Percentiles rank a stretch among this genome's conserved stretches.
Conservation (phyloP, 2,113 vertebrate species). For the Petrocephalus microphthalmus region DNA sequence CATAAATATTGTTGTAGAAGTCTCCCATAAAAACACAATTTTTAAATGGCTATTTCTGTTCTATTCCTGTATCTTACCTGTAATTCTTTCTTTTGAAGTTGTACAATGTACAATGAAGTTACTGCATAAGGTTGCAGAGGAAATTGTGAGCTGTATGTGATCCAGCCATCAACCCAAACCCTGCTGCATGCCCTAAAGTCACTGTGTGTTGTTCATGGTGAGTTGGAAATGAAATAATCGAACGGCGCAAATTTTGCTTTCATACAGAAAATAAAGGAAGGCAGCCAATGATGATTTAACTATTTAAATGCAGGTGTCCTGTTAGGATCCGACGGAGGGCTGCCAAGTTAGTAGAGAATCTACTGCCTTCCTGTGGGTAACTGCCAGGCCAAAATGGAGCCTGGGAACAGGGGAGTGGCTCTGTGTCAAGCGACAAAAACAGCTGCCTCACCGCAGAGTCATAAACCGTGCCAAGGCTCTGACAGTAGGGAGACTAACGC, state of each 20-base stretch:
- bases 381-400: conserved; percentile 41
- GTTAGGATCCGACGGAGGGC: neutral
- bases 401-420: conserved; percentile 52
- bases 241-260: neutral
- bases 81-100: neutral
- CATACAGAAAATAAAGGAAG: neutral
- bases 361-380: conserved; percentile 41
- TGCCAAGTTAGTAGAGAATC: conserved; percentile 28
- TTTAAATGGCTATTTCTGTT: neutral
- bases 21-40: neutral
- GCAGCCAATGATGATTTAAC: neutral
- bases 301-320: neutral
- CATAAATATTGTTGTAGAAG: neutral
- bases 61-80: neutral
- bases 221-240: neutral
- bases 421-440: conserved; percentile 53
- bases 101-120: neutral
- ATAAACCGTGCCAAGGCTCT: neutral
- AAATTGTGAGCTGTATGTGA: neutral
- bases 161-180: neutral
- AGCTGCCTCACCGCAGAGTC: conserved; percentile 51
- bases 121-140: neutral
- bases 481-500: neutral
- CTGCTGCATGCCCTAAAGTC: neutral
- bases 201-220: neutral